Conservation (phyloP, 2,888 invertebrate genomes). For the Philopedon plagiatum region DNA sequence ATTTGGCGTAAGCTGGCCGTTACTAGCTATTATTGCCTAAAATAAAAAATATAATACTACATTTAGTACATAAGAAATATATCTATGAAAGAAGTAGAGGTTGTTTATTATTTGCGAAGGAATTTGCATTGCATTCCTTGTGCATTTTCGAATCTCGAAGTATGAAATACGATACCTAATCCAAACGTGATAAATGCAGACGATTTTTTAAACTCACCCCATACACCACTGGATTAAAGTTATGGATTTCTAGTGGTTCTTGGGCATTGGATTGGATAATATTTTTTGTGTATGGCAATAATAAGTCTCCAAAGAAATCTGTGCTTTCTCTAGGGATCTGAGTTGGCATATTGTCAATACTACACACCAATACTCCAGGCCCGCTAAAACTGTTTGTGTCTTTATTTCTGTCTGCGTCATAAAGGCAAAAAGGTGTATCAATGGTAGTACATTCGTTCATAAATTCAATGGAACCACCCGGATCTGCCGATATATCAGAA, state of each 20-base stretch:
- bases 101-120: too few relatives aligned
- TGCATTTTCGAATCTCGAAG: too few relatives aligned
- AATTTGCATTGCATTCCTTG: too few relatives aligned
- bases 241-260: conserved; percentile 82
- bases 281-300: conserved; percentile 90
- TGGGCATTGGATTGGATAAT: conserved; percentile 88
- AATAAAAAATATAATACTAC: too few relatives aligned
- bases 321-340: conserved; percentile 98
- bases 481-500: conserved; percentile 99
- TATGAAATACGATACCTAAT: too few relatives aligned
- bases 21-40: conserved; percentile 96
- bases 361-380: conserved; percentile 98
- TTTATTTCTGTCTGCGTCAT: conserved; percentile 98
- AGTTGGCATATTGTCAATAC: conserved; percentile 99
- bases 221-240: conserved; percentile 80
- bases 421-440: conserved; percentile 99
- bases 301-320: conserved; percentile 95
- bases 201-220: conserved; percentile 71
- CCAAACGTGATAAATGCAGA: too few relatives aligned
- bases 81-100: too few relatives aligned
- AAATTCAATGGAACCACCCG: conserved; percentile 90
- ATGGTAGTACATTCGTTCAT: conserved; percentile 99
- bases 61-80: too few relatives aligned
- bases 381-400: conserved; percentile 97
- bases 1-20: conserved; percentile 91